Base-by-base conservation (phyloP, 2,888 invertebrate species). In the Aricia artaxerxes region DNA sequence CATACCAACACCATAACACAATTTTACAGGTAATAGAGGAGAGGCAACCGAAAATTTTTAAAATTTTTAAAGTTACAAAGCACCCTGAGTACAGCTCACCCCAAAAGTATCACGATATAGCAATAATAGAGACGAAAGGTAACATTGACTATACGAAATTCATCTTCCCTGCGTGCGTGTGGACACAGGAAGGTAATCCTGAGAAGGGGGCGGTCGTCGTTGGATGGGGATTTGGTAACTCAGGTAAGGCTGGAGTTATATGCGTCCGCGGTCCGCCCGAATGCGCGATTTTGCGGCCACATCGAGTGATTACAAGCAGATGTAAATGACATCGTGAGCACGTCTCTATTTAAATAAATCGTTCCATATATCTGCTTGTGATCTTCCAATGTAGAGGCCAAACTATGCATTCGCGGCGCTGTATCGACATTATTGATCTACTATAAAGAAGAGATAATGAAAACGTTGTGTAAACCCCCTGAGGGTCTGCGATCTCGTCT, bases 81-180 rank as follows among this genome's bases (percentile, higher is more conserved):
- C 85, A 87, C 79, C 85, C 84, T 1, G 53, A 80, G 13, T 86
- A 85, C 77, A 80, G 72, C 1, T 31, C 85, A 4, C 85, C 85
- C 0, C 83, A 80, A 7, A 85, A 83, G 77, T 86, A 86, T 76
- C 81, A 81, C 73, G 86, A 86, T 64, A 84, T 86, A 38, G 86
- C 86, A 2, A 78, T 86, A 3, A 79, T 87, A 35, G 83, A 85
- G 80, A 64, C 86, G 9, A 57, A 82, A 35, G 77, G 57, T 0
- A 78, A 80, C 0, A 81, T 85, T 9, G 75, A 69, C 2, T 85
- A 85, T 76, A 79, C 79, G 13, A 78, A 80, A 9, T 78, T 80
- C 13, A 72, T 85, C 1, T 82, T 81, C 35, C 87, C 87, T 0
- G 86, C 85, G 4, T 87, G 87, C 79, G 78, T 87, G 5, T 85